These are phyloP conservation scores for Amphipyra berbera DNA, from an alignment of 2,888 invertebrate genomes.

Conservation along the genomic window DNA sequence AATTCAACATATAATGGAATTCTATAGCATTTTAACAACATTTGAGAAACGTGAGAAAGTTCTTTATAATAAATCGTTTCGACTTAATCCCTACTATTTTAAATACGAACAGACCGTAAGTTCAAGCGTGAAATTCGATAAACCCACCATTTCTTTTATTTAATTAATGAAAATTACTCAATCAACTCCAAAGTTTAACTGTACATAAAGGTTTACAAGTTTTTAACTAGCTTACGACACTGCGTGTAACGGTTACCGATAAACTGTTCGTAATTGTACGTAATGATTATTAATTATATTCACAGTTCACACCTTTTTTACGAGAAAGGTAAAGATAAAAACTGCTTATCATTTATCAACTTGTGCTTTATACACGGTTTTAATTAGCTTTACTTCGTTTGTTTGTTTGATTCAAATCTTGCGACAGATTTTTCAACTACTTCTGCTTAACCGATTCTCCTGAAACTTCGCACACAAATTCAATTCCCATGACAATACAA, in stretches of 20 bases:
- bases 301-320: background rate
- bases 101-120: slow-evolving; percentile 2
- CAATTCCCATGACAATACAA: too few relatives aligned
- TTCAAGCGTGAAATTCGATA: slow-evolving; percentile 35
- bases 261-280: slow-evolving; percentile 33
- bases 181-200: slow-evolving; percentile 35
- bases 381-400: too few relatives aligned
- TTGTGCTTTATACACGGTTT: too few relatives aligned
- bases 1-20: slow-evolving; percentile 35
- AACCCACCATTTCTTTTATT: slow-evolving; percentile 28
- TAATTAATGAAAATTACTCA: slow-evolving; percentile 48
- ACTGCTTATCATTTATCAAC: too few relatives aligned
- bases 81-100: slow-evolving; percentile 17
- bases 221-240: slow-evolving; percentile 30
- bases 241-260: slow-evolving; percentile 16
- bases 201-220: slow-evolving; percentile 33
- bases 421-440: too few relatives aligned
- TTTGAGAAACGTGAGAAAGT: slow-evolving; percentile 35
- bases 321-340: too few relatives aligned
- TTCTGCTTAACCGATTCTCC: too few relatives aligned
- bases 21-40: slow-evolving; percentile 22
- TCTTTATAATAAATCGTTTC: slow-evolving; percentile 10
- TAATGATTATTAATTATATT: slow-evolving; percentile 12
- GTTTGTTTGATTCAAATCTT: too few relatives aligned
- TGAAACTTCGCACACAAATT: too few relatives aligned